These are phyloP conservation scores for Tragelaphus buxtoni DNA, from an alignment of 2,113 vertebrate genomes.

Conservation along the genomic window DNA sequence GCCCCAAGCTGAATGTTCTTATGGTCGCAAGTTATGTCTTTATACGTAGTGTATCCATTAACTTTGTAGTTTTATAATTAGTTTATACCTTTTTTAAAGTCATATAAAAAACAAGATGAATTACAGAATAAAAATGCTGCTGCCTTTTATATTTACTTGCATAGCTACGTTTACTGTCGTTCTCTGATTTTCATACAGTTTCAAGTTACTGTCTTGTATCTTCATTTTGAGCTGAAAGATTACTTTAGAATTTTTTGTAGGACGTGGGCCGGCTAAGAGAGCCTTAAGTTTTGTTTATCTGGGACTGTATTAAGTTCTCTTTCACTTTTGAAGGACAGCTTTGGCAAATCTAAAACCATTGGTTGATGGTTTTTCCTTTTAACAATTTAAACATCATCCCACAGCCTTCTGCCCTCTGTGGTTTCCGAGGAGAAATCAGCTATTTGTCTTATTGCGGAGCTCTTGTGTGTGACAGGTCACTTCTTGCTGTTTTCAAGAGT, in stretches of 20 bases:
- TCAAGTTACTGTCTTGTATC: not conserved
- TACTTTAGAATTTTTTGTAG: not conserved
- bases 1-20: not conserved
- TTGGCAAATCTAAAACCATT: not conserved
- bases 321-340: not conserved
- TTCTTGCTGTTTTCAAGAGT: not conserved
- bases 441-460: not conserved
- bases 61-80: not conserved
- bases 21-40: not conserved
- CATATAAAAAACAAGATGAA: not conserved
- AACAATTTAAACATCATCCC: not conserved
- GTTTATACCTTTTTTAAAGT: not conserved
- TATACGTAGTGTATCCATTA: not conserved
- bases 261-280: not conserved
- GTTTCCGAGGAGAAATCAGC: not conserved
- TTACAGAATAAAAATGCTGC: not conserved
- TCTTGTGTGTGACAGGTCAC: not conserved
- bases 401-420: not conserved
- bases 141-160: not conserved
- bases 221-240: not conserved
- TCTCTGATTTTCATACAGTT: not conserved
- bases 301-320: not conserved
- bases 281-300: not conserved
- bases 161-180: not conserved
- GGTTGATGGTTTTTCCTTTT: not conserved